A percentile compares a stretch with the other conserved stretches of the same genome.
Evolutionary conservation across 23 tunicate genomes (phyloP).

Genomic region (Halocynthia roretzi): DNA sequence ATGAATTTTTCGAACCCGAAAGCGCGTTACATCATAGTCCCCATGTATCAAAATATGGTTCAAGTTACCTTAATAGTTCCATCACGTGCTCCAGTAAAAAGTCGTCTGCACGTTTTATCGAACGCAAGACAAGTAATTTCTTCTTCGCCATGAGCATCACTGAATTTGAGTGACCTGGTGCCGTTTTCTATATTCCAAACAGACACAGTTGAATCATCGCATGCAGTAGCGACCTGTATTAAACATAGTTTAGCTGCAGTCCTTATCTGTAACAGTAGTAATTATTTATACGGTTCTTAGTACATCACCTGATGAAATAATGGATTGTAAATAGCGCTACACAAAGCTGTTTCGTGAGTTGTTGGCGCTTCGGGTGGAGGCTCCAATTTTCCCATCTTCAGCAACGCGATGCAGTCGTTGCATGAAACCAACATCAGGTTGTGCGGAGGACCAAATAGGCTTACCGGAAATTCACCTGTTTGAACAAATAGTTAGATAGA

Average conservation of each 20-base stretch:
- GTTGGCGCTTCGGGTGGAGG: constrained; percentile 82
- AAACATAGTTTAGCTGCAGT: neutral
- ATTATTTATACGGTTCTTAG: neutral
- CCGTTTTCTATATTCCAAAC: constrained; percentile 95
- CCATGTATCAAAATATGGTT: neutral
- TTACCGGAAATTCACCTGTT: constrained; percentile 82
- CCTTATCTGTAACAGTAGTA: neutral
- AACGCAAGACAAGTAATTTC: constrained; percentile 76
- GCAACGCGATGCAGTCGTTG: constrained; percentile 78
- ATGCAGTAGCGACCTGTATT: constrained; percentile 61
- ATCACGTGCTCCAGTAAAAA: constrained; percentile 92
- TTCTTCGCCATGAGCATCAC: constrained; percentile 74
- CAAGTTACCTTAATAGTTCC: constrained; percentile 75
- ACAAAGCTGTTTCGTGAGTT: constrained; percentile 79
- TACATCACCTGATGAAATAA: constrained; percentile 68
- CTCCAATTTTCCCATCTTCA: constrained; percentile 86
- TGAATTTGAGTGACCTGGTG: constrained; percentile 49
- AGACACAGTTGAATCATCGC: constrained; percentile 78
- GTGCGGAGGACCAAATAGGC: constrained; percentile 52
- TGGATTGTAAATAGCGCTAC: constrained; percentile 66
- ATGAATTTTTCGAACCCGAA: neutral
- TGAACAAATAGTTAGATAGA: neutral
- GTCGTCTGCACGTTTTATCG: constrained; percentile 58
- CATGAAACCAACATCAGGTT: constrained; percentile 72
- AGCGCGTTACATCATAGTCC: neutral